Evolutionary conservation across 2,113 vertebrate species (phyloP).

Genomic region (Atrichornis clamosus): DNA sequence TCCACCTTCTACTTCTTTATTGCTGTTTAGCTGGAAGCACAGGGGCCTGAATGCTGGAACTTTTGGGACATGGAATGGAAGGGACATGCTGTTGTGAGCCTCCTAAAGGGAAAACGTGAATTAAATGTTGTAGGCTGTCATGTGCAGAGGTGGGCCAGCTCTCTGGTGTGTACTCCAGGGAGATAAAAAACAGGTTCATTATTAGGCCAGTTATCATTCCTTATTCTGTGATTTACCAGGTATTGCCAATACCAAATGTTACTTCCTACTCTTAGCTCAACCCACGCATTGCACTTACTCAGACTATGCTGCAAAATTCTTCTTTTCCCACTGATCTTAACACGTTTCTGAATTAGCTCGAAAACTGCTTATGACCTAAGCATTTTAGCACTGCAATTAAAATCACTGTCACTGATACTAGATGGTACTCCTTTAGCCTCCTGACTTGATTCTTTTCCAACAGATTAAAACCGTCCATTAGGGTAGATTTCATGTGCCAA

Average conservation of each 20-base stretch:
- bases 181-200: not conserved
- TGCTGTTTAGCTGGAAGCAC: not conserved
- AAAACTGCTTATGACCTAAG: not conserved
- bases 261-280: not conserved
- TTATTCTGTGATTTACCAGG: not conserved
- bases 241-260: not conserved
- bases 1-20: not conserved
- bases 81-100: not conserved
- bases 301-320: not conserved
- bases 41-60: not conserved
- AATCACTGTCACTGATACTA: not conserved
- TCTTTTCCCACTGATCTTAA: not conserved
- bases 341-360: not conserved
- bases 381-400: not conserved
- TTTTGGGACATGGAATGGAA: not conserved
- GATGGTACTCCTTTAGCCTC: not conserved
- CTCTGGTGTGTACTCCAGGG: not conserved
- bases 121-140: not conserved
- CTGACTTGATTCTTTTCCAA: not conserved
- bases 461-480: constrained; percentile 1
- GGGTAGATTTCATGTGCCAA: constrained; percentile 4
- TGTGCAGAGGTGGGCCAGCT: not conserved
- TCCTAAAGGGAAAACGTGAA: not conserved
- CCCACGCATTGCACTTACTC: not conserved
- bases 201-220: not conserved